Conservation (phyloP, 2,888 invertebrate species). For the Litoditis marina region DNA sequence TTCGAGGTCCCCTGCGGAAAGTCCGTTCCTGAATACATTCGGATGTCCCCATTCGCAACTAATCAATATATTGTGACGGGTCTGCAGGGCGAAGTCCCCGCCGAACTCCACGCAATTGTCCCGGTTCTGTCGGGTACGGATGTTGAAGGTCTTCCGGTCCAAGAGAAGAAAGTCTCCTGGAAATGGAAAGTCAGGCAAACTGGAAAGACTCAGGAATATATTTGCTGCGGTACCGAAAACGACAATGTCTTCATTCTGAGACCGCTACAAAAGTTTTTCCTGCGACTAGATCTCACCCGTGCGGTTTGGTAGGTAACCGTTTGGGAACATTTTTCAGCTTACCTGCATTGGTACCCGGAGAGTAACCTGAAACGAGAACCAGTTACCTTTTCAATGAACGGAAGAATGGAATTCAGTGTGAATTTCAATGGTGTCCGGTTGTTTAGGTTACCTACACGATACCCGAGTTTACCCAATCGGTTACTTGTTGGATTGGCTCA, state of each 20-base stretch:
- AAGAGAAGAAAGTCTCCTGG: constrained; percentile 77
- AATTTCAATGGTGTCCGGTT: too few species aligned
- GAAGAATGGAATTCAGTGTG: too few species aligned
- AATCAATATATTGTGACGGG: constrained; percentile 83
- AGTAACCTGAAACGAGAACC: background rate
- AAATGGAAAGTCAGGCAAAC: too few species aligned
- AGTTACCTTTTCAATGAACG: too few species aligned
- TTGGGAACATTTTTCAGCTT: background rate
- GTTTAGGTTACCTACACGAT: too few species aligned
- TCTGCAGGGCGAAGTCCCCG: constrained; percentile 67
- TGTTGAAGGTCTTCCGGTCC: constrained; percentile 72
- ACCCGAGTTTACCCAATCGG: too few species aligned
- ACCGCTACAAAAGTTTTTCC: too few species aligned
- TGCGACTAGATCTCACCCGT: too few species aligned
- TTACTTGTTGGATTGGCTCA: constrained; percentile 41
- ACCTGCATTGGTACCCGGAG: background rate
- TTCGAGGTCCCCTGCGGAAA: constrained; percentile 24
- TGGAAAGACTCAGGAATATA: too few species aligned
- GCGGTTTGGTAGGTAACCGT: too few species aligned
- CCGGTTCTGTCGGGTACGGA: constrained; percentile 19
- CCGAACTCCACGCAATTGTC: constrained; percentile 29
- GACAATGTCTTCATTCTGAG: too few species aligned
- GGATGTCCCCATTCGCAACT: constrained; percentile 92
- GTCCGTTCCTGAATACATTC: constrained; percentile 58
- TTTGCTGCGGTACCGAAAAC: too few species aligned